Conservation (phyloP, 2,888 invertebrate species). For the Empis livida region DNA sequence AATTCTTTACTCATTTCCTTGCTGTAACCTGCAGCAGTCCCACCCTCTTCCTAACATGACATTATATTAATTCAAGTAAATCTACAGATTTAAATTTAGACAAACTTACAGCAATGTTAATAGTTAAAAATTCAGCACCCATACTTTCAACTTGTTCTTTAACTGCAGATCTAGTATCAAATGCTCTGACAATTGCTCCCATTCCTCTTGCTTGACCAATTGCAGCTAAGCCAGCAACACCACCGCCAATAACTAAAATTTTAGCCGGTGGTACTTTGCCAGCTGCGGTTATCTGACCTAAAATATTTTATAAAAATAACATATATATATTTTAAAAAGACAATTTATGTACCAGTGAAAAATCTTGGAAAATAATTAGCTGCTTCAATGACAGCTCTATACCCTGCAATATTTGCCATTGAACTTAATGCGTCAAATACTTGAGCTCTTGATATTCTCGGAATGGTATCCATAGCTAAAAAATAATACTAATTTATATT, state of each 20-base stretch:
- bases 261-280: slow-evolving; percentile 83
- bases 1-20: slow-evolving; percentile 81
- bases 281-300: slow-evolving; percentile 73
- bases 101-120: slow-evolving; percentile 50
- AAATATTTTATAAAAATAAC: too few relatives aligned
- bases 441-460: slow-evolving; percentile 77
- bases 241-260: slow-evolving; percentile 76
- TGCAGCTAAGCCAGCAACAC: slow-evolving; percentile 79
- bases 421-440: slow-evolving; percentile 83
- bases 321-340: too few relatives aligned
- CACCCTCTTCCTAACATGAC: slow-evolving; percentile 49
- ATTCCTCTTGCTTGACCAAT: slow-evolving; percentile 67
- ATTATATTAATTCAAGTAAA: background rate
- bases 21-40: slow-evolving; percentile 63
- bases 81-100: background rate
- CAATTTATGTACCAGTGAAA: slow-evolving; percentile 45
- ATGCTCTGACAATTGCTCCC: slow-evolving; percentile 80
- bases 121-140: slow-evolving; percentile 76
- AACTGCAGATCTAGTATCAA: slow-evolving; percentile 74
- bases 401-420: slow-evolving; percentile 84
- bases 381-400: slow-evolving; percentile 79
- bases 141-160: slow-evolving; percentile 77
- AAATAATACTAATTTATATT: slow-evolving; percentile 7
- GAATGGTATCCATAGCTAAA: slow-evolving; percentile 78
- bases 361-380: slow-evolving; percentile 83